A percentile compares a stretch with the other conserved stretches of the same genome.
Evolutionary conservation across 2,888 invertebrate species (phyloP).

Genomic region (Drosophila putrida): DNA sequence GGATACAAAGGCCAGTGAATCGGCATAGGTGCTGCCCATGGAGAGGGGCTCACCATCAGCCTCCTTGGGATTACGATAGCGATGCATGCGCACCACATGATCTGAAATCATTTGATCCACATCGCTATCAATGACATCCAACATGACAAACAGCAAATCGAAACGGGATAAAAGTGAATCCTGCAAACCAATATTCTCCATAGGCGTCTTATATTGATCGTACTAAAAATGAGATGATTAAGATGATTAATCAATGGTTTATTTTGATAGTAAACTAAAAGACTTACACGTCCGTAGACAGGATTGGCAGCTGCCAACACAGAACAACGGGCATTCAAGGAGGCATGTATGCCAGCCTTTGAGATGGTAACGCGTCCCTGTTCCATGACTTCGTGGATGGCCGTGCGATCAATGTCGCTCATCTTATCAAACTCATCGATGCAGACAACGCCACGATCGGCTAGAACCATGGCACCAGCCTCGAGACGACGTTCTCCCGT

Average conservation of each 20-base stretch:
- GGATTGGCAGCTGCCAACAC: slow-evolving; percentile 99
- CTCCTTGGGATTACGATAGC: slow-evolving; percentile 96
- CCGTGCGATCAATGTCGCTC: slow-evolving; percentile 99
- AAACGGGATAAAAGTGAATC: slow-evolving; percentile 99
- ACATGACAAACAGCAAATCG: slow-evolving; percentile 98
- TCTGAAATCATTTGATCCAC: slow-evolving; percentile 96
- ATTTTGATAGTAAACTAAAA: too few relatives aligned
- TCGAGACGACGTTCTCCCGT: slow-evolving; percentile 95
- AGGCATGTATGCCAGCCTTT: slow-evolving; percentile 99
- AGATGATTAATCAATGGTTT: too few relatives aligned
- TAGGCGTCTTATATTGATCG: slow-evolving; percentile 99
- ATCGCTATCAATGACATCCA: slow-evolving; percentile 96
- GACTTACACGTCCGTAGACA: slow-evolving; percentile 94
- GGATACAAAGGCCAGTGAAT: slow-evolving; percentile 93
- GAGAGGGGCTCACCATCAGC: slow-evolving; percentile 97
- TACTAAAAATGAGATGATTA: slow-evolving; percentile 88
- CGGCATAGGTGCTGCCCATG: slow-evolving; percentile 91
- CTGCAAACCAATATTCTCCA: slow-evolving; percentile 99
- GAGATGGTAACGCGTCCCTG: slow-evolving; percentile 99
- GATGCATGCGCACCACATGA: slow-evolving; percentile 98
- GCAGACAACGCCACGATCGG: slow-evolving; percentile 98
- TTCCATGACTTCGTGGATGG: slow-evolving; percentile 99
- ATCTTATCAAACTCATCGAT: slow-evolving; percentile 99
- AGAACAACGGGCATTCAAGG: slow-evolving; percentile 98
- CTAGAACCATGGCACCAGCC: slow-evolving; percentile 99